These are phyloP conservation scores for Thymelicus acteon DNA, from an alignment of 2,888 invertebrate genomes.

Conservation along the genomic window DNA sequence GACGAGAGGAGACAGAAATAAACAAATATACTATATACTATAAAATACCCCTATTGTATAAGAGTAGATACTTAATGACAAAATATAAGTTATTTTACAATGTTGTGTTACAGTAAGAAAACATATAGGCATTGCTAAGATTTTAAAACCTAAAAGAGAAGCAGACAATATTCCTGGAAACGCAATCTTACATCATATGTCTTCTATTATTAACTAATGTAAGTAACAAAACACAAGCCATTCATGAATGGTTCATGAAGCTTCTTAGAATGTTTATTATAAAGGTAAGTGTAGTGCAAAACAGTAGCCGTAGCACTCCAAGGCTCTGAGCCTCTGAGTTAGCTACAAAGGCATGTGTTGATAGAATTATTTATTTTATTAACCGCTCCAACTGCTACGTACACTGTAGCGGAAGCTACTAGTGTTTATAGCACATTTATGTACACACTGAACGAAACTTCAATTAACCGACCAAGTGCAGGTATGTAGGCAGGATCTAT, in stretches of 20 bases:
- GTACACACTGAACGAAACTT: slow-evolving; percentile 9
- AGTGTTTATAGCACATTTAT: slow-evolving; percentile 44
- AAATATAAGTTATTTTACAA: no score
- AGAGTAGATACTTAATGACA: no score
- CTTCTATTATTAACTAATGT: no score
- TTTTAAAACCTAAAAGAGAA: no score
- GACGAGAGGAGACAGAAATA: no score
- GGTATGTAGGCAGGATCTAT: slow-evolving; percentile 27
- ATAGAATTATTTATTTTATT: slow-evolving; percentile 74
- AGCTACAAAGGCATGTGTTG: slow-evolving; percentile 59
- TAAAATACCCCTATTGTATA: no score
- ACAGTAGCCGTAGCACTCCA: slow-evolving; percentile 54
- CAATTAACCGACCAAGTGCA: slow-evolving; percentile 16
- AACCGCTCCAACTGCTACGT: slow-evolving; percentile 64
- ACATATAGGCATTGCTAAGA: no score
- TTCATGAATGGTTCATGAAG: slow-evolving; percentile 39
- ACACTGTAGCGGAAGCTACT: slow-evolving; percentile 60
- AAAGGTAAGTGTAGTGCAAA: slow-evolving; percentile 51
- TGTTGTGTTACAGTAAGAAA: no score
- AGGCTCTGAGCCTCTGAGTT: slow-evolving; percentile 55
- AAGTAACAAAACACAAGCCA: slow-evolving; percentile 10
- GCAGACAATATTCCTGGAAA: no score
- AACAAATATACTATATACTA: no score
- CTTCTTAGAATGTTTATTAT: slow-evolving; percentile 58
- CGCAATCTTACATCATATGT: no score